Evolutionary conservation across 92 coral and sea anemone genomes (phyloP), one percentile per base, ranked within the genome.

Genomic region (Phenganax marumi): DNA sequence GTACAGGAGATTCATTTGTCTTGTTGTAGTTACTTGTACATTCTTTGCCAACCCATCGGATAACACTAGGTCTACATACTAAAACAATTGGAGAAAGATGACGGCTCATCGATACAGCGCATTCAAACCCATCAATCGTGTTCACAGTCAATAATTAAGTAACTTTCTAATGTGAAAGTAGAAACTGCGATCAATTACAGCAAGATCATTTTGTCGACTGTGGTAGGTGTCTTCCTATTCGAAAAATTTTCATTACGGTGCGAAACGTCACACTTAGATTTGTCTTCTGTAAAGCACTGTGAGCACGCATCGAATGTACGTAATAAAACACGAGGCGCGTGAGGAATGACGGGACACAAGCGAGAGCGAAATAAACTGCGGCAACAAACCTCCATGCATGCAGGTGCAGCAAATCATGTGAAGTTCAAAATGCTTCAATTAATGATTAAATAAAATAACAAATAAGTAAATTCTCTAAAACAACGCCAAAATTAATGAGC

Each of bases 21-120:
- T 25, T 14, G 55, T 23, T 22, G 62, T 19, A 19, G 16, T 24
- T 43, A 21, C 26, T 70, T 0, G 54, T 18, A 8, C 8, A 77
- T 19, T 55, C n/a, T 39, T 55, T 57, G 51, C 70, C 81, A 33
- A 77, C 70, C 70, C 70, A 57, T 26, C 26, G 43, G 18, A 77
- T 77, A 60, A 77, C 81, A 77, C 81, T 77, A 62, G 68, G 81
- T 57, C 81, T 66, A n/a, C 72, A 66, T 33, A 23, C 43, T 23
- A 58, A 58, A 58, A 58, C 65, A 33, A 33, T 62, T 13, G 18
- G 33, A 21, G 68, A 62, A 24, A 12, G 17, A 12, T 23, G 12
- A 6, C 49, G 49, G 49, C 17, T 33, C 72, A 66, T 33, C 43
- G 43, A 33, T 33, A 33, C 43, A 33, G 43, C 43, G 5, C 43